Base-by-base conservation (phyloP, 2,797 vertebrate genomes). In the Phaenicophaeus curvirostris region DNA sequence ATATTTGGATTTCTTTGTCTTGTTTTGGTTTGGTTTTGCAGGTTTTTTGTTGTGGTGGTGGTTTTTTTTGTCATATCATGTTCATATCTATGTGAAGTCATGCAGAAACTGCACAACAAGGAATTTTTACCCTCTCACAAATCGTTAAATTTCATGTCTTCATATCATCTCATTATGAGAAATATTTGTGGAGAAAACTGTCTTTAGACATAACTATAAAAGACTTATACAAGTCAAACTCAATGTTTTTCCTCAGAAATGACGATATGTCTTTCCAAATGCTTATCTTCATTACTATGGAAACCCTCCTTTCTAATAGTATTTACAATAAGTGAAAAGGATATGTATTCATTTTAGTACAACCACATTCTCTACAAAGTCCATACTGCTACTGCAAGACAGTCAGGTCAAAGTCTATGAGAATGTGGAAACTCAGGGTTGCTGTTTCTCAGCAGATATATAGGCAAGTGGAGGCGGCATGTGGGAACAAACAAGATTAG, bases 401-500 rank as follows among this genome's bases (percentile, higher is more conserved):
- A 50, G 55, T 78, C 74, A 59, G 11, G 30, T 33, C 30, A 15
- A 87, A 93, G 61, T 48, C 53, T 57, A 6, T 0, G 9, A 71
- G 55, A 14, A 27, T 48, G 44, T 57, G 35, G 53, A 51, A 93
- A 44, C 19, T 46, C 58, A n/a, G 54, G 44, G 63, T 71, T 82
- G 37, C 6, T 33, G 3, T 69, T 92, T 74, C 57, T 88, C 67
- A 65, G 76, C 42, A 79, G 37, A 65, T 58, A 35, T 5, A 21
- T 73, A 28, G 69, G 44, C 25, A 81, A 93, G 44, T 54, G 63
- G 41, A 88, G 79, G 44, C 0, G 0, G 53, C 30, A 16, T 67
- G 50, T 61, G 67, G 74, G 85, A 93, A 82, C 71, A 96, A 92
- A 95, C 80, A 88, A 85, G 69, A 87, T 94, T 91, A 88, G 83